Evolutionary conservation across 2,888 invertebrate genomes (phyloP), one percentile per base, ranked within the genome.

Genomic region (Perdita meconis): DNA sequence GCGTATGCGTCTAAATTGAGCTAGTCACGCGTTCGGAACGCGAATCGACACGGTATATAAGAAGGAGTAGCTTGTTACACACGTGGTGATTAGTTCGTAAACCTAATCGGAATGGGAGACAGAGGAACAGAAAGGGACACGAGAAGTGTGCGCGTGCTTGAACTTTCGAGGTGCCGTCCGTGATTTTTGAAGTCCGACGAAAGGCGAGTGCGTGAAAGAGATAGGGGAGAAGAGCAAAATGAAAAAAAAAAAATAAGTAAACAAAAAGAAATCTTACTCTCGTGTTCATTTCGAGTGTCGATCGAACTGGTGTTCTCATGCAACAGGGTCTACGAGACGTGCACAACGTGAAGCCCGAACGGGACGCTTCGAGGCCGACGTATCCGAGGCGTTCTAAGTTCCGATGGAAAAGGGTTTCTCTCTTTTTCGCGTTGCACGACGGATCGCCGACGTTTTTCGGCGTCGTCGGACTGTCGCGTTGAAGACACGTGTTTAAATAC

Each of bases 1-100:
- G 47, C 12, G 47, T 3, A 10, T 19, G 88, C 87, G 90, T 90
- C 89, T 87, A 88, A 90, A 88, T 89, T 90, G 89, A 91, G 88
- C 92, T 92, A 92, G 91, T 92, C 92, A 89, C 89, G 78, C 86
- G n/a, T 84, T 69, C 61, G 61, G 72, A 79, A 70, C 59, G 70
- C 59, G 80, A 84, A 87, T n/a, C n/a, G n/a, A n/a, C n/a, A 72
- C 82, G 60, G n/a, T 61, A 80, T 81, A 84, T n/a, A 72, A 80
- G 79, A 83, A 86, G 85, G 84, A 88, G 74, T n/a, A n/a, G 85
- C 86, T 88, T 87, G 87, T 89, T 88, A 86, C n/a, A n/a, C n/a
- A n/a, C 65, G 80, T 78, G 83, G 82, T 86, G 86, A 84, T 87
- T 84, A 87, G 85, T 88, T 87, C 86, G 84, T 87, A 84, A 75